Evolutionary conservation across 2,113 vertebrate genomes (phyloP), one percentile per base, ranked within the genome.

Genomic region (Etia nguti): DNA sequence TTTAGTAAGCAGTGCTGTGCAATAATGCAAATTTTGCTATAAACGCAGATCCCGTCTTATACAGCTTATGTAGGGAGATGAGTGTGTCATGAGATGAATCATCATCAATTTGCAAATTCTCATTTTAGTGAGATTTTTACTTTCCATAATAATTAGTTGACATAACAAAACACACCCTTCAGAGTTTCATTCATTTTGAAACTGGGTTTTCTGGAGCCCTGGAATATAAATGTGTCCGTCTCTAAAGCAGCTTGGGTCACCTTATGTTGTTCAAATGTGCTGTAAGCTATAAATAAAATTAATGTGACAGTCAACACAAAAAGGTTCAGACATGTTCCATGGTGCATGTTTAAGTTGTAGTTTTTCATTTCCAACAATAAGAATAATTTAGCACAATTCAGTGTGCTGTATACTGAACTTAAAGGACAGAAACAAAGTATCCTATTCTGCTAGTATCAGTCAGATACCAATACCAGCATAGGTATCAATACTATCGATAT

Each of bases 311-410:
- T 60, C 57, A 34, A 34, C 20, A 38, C 60, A 20, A 10, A 50
- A 31, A 52, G 6, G 10, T 65, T 65, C 1, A 34, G 2, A 65
- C 60, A 1, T 65, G 20, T 22, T 65, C 60, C 34, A 13, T 13
- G 6, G 10, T 38, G 60, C 60, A 65, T 65, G 60, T 22, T 22
- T n/a, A 8, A 0, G 60, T 65, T 8, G 6, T n/a, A 11, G n/a
- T 2, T 65, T 65, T 65, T 65, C 34, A 65, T 65, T 65, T 65
- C 60, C 60, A 38, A 22, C 60, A 65, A 0, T 38, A 65, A 38
- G 0, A 65, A 65, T 65, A 65, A 65, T 65, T 65, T 22, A 5
- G 20, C 20, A 65, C 60, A 38, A 20, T 65, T 65, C 0, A 0
- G 4, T 38, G 31, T 62, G 60, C 60, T 38, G 34, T 65, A 36